phyloP scores from a whole-genome alignment of 2,113 vertebrate genomes.

The Ammodytes dubius region DNA sequence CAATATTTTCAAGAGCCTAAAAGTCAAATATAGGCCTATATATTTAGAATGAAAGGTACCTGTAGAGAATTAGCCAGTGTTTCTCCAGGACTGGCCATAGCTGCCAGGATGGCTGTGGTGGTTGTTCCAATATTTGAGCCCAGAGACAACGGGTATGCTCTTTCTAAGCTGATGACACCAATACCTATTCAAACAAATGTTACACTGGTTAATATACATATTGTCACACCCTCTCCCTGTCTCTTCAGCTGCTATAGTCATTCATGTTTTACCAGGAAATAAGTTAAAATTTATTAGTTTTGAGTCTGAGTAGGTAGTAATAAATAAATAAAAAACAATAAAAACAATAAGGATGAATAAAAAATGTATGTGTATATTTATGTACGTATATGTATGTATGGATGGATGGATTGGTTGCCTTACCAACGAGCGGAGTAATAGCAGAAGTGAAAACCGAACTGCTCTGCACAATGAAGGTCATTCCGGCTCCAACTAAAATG shows the following conservation, averaged over 20 bases:
- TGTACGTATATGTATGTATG: not conserved
- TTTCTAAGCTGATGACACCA: constrained; percentile 92
- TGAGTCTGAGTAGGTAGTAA: not conserved
- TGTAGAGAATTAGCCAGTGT: constrained; percentile 90
- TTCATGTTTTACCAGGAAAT: not conserved
- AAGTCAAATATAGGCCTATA: not conserved
- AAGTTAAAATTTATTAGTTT: not conserved
- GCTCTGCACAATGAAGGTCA: constrained; percentile 98
- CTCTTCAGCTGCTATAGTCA: not conserved
- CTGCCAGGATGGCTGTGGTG: constrained; percentile 93
- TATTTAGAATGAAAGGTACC: constrained; percentile 64
- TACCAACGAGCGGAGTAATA: constrained; percentile 95
- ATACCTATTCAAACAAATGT: constrained; percentile 82
- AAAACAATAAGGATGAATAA: not conserved
- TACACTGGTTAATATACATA: not conserved
- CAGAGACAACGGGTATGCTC: constrained; percentile 92
- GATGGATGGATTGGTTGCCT: constrained; percentile 63
- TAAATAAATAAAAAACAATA: too few species aligned
- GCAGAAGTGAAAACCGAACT: constrained; percentile 97
- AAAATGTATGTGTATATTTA: constrained; percentile 4
- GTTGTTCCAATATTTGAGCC: constrained; percentile 96
- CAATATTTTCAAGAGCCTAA: not conserved
- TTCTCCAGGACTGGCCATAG: constrained; percentile 92
- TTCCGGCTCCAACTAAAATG: constrained; percentile 92
- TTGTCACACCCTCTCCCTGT: not conserved